Evolutionary conservation across 2,888 invertebrate species (phyloP).

Genomic region (Hipparchia semele): DNA sequence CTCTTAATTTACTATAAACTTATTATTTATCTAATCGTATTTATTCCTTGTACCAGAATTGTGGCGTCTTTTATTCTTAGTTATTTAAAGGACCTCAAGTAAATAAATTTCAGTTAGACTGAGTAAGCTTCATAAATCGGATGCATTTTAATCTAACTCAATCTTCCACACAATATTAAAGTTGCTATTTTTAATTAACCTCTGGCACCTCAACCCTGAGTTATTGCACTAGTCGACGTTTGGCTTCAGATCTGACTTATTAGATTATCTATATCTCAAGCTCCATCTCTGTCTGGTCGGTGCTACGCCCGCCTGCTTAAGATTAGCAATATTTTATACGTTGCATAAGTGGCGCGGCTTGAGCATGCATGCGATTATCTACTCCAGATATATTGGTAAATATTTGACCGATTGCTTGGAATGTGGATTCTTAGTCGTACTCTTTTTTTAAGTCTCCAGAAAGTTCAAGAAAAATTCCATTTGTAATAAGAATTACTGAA

Average conservation of each 20-base stretch:
- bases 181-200: slow-evolving; percentile 83
- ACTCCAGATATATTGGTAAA: slow-evolving; percentile 57
- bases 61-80: not conserved
- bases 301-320: slow-evolving; percentile 59
- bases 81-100: slow-evolving; percentile 20
- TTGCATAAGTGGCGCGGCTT: slow-evolving; percentile 68
- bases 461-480: too few species aligned
- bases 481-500: too few species aligned
- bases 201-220: slow-evolving; percentile 76
- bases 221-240: slow-evolving; percentile 75
- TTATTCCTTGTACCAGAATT: not conserved
- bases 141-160: slow-evolving; percentile 66
- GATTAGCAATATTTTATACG: slow-evolving; percentile 75
- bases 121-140: slow-evolving; percentile 56
- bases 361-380: slow-evolving; percentile 67
- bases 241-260: slow-evolving; percentile 79
- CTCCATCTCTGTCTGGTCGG: slow-evolving; percentile 66
- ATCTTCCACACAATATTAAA: slow-evolving; percentile 74
- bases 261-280: slow-evolving; percentile 79
- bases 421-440: slow-evolving; percentile 33
- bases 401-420: slow-evolving; percentile 64
- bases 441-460: not conserved
- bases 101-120: slow-evolving; percentile 29
- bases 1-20: too few species aligned
- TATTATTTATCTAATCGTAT: too few species aligned